These are phyloP conservation scores for Sinella curviseta DNA, from an alignment of 1,140 invertebrate genomes.

Conservation along the genomic window DNA sequence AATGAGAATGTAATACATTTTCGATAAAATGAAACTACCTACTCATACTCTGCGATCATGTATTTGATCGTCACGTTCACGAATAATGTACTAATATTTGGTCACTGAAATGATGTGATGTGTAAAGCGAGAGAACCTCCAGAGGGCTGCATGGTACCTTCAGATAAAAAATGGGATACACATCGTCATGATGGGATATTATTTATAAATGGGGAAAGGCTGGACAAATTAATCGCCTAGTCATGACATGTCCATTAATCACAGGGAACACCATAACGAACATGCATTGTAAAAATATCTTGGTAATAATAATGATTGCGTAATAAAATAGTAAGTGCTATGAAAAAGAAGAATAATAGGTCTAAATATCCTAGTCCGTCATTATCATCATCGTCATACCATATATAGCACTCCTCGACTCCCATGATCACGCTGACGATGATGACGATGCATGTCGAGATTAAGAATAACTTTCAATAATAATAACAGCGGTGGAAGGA, in stretches of 20 bases:
- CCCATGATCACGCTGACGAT: neutral
- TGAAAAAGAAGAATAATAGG: neutral
- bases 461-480: neutral
- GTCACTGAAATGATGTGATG: neutral
- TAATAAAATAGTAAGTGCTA: neutral
- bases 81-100: neutral
- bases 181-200: neutral
- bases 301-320: neutral
- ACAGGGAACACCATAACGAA: constrained; percentile 4
- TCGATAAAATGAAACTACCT: neutral
- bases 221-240: constrained; percentile 12
- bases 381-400: neutral
- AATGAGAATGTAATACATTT: neutral
- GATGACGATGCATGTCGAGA: neutral
- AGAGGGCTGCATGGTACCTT: neutral
- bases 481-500: neutral
- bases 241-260: constrained; percentile 24
- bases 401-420: neutral
- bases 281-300: neutral
- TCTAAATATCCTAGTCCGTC: neutral
- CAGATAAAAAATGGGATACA: neutral
- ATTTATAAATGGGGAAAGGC: neutral
- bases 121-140: neutral
- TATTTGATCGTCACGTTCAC: neutral
- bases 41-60: neutral